A percentile compares a stretch with the other conserved stretches of the same genome.
Conservation (phyloP, 2,113 vertebrate species). For the Capreolus pygargus region DNA sequence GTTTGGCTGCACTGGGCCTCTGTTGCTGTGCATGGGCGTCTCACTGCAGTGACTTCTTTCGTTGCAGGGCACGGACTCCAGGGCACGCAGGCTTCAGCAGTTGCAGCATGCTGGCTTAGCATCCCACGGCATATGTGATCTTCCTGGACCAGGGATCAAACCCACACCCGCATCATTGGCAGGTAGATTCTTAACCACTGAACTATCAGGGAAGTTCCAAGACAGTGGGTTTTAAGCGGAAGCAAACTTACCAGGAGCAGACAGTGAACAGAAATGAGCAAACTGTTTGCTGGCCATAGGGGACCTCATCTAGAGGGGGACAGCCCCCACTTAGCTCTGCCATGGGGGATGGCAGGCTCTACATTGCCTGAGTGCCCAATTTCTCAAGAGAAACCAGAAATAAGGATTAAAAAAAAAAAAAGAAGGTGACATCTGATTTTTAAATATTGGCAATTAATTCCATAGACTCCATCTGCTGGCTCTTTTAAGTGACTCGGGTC, state of each 20-base stretch:
- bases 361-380: background rate
- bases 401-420: background rate
- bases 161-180: background rate
- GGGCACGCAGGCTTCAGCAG: background rate
- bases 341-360: accelerated
- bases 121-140: background rate
- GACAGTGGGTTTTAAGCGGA: background rate
- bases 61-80: background rate
- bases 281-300: accelerated
- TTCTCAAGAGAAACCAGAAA: background rate
- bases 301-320: too few species aligned
- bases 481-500: background rate
- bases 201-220: background rate
- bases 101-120: background rate
- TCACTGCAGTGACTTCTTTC: background rate
- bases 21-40: background rate
- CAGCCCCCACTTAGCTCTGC: background rate
- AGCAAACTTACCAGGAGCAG: background rate
- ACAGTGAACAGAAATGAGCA: background rate
- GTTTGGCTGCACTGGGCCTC: background rate
- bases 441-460: background rate
- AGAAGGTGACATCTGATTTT: background rate
- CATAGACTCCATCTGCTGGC: background rate
- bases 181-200: background rate
- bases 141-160: background rate